Evolutionary conservation across 2,113 vertebrate species (phyloP), one percentile per base, ranked within the genome.

Genomic region (Seriola dumerili): DNA sequence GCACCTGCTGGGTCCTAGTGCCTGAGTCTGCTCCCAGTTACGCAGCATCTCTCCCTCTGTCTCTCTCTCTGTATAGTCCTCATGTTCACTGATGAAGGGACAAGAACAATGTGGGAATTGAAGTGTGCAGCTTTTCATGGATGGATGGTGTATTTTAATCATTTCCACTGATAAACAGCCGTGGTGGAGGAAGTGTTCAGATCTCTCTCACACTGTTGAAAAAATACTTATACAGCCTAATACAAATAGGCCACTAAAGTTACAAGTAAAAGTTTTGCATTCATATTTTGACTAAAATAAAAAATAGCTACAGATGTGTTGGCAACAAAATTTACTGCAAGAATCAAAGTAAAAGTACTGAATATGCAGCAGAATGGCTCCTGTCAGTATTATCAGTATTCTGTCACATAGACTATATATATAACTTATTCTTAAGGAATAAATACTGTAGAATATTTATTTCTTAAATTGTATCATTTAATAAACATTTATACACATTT

Each of bases 1-100:
- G 78, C 84, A 87, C 86, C 92, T 92, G 90, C 94, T 88, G 93
- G 95, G 95, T 96, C 95, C 95, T 96, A 96, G 94, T 81, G 94
- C 91, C 92, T 44, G 34, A 12, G 4, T 0, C 9, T 1, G 0
- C 6, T 1, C 7, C 2, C 40, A 54, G n/a, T 6, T 5, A 65
- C 52, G 29, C 69, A 40, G 34, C 13, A 55, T 29, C 8, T 7
- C 25, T 10, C 21, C 4, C 19, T 4, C 46, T 0, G 23, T 12
- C 34, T 16, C 25, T 36, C 23, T 44, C 25, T 55, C 58, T 36
- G 34, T 36, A 0, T 36, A 29, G 34, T 6, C n/a, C 21, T 57
- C n/a, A 42, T 63, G 29, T 36, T 55, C 46, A 21, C 61, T 29
- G 48, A 38, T 63, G 32, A 4, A 54, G 21, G 16, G 48, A 5